Base-by-base conservation (phyloP, 2,888 invertebrate genomes). In the Chydorus sphaericus region DNA sequence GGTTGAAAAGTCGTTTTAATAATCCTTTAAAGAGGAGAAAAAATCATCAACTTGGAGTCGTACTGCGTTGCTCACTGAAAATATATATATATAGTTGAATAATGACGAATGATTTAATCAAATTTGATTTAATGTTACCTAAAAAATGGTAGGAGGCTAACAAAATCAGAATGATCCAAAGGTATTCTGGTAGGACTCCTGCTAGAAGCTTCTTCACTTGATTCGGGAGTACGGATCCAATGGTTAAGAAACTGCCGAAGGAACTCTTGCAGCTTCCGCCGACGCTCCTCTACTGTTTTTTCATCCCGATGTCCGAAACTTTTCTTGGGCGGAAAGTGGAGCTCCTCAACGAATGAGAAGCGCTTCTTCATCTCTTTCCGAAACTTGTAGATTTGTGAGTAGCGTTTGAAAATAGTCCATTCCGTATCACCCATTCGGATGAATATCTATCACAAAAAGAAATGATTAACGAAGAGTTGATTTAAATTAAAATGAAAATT, bases 291-390 rank as follows among this genome's bases (percentile, higher is more conserved):
- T 29, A 96, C 94, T 66, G 94, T 78, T 60, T 79, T 77, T 0
- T 83, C 79, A 69, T 87, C 85, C 77, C 89, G 88, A 71, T 90
- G 92, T 29, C 93, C 86, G 63, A 96, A 77, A 57, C 88, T 85
- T 72, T 92, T 94, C 71, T 96, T 96, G 1, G 91, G 92, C 8
- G 96, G 94, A 72, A 96, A 93, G 39, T 89, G 86, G 66, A 90
- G 87, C 4, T 80, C 79, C 20, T 81, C 78, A 54, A 92, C 80
- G 58, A 82, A 75, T 1, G 83, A 78, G 67, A 89, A 86, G 66
- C 84, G 79, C 66, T 89, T 90, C 67, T 85, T 87, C 39, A 93
- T 72, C 62, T 85, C 82, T 59, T 80, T 79, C 68, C 94, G 90
- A 29, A 94, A 73, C 60, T 85, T 81, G 67, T 89, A 78, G 70